Evolutionary conservation across 1,140 invertebrate genomes (phyloP).

Genomic region (Artemia franciscana): DNA sequence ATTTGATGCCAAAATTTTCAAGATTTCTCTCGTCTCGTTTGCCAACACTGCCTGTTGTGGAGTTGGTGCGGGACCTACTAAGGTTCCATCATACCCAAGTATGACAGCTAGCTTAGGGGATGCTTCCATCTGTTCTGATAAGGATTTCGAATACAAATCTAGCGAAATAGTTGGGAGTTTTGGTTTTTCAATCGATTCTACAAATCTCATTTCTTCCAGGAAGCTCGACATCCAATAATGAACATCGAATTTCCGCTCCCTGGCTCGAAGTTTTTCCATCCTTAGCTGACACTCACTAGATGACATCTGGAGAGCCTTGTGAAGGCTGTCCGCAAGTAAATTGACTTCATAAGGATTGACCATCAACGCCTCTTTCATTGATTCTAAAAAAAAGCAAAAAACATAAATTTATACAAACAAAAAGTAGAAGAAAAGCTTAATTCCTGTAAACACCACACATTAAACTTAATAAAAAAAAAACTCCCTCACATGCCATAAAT

Average conservation of each 20-base stretch:
- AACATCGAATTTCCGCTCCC: slow-evolving; percentile 20
- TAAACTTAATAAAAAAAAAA: no score
- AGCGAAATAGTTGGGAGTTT: slow-evolving; percentile 21
- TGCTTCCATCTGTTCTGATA: slow-evolving; percentile 18
- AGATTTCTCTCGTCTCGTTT: slow-evolving; percentile 18
- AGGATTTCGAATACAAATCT: slow-evolving; percentile 18
- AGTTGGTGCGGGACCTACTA: slow-evolving; percentile 21
- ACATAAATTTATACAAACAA: background rate
- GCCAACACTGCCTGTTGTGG: slow-evolving; percentile 21
- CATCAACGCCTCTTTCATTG: slow-evolving; percentile 20
- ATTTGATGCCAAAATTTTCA: slow-evolving; percentile 17
- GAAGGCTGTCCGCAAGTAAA: slow-evolving; percentile 20
- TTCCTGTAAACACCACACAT: no score
- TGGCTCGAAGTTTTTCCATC: slow-evolving; percentile 20
- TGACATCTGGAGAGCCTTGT: slow-evolving; percentile 22
- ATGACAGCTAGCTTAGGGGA: slow-evolving; percentile 19
- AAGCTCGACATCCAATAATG: slow-evolving; percentile 21
- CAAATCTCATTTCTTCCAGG: slow-evolving; percentile 18
- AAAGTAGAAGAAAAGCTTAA: no score
- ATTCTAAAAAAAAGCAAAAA: slow-evolving; percentile 9
- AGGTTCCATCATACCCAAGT: slow-evolving; percentile 24
- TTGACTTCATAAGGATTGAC: slow-evolving; percentile 24
- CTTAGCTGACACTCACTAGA: slow-evolving; percentile 20
- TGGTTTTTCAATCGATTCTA: slow-evolving; percentile 17
- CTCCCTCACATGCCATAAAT: no score